phyloP scores from a whole-genome alignment of 2,797 vertebrate species.

The Hipposideros larvatus region DNA sequence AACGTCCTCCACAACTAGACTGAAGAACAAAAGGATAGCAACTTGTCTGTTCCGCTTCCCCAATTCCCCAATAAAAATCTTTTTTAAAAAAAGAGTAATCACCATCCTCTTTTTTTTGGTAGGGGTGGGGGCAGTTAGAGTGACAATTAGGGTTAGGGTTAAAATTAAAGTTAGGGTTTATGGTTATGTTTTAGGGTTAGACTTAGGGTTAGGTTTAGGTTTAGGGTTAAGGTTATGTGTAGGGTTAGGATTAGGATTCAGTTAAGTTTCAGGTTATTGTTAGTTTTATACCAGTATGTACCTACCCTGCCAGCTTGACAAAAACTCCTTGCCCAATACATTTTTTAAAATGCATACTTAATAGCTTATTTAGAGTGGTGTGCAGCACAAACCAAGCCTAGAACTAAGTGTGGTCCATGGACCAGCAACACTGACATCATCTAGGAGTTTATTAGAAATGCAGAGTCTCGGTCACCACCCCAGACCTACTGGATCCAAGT shows the following conservation, averaged over 20 bases:
- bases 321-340: too few relatives aligned
- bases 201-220: too few relatives aligned
- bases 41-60: too few relatives aligned
- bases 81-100: too few relatives aligned
- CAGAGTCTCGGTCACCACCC: neutral
- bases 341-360: slow-evolving; percentile 12
- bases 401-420: slow-evolving; percentile 5
- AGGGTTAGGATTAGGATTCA: neutral
- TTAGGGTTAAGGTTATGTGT: too few relatives aligned
- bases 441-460: neutral
- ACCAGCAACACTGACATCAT: slow-evolving; percentile 10
- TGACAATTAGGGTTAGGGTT: neutral
- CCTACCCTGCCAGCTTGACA: too few relatives aligned
- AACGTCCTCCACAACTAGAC: too few relatives aligned
- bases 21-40: too few relatives aligned
- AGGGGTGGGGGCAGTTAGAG: neutral
- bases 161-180: too few relatives aligned
- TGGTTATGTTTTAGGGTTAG: too few relatives aligned
- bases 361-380: neutral
- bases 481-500: neutral
- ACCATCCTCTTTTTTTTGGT: too few relatives aligned
- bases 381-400: slow-evolving; percentile 8
- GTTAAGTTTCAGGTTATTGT: neutral
- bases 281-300: neutral
- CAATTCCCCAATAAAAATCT: too few relatives aligned